Evolutionary conservation across 1,140 invertebrate species (phyloP), one percentile per base, ranked within the genome.

Genomic region (Achatina immaculata): DNA sequence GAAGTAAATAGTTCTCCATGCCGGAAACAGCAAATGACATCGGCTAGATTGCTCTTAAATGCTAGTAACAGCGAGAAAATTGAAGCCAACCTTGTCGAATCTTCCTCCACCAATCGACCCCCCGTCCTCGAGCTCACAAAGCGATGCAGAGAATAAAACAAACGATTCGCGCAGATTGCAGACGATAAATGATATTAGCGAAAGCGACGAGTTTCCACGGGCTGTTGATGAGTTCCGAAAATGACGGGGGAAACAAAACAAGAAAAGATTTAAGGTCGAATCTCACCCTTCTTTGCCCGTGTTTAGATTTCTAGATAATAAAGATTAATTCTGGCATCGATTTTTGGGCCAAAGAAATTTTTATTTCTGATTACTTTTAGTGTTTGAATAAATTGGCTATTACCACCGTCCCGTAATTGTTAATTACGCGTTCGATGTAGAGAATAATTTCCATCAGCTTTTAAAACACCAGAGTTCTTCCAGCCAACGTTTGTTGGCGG

Each of bases 301-400:
- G 42, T 45, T 24, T 42, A 45, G 42, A 71, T 40, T 71, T 71
- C 68, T 2, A 31, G 24, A 31, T 71, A 71, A 71, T 71, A 71
- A 71, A 71, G 21, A 40, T 71, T 71, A 71, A 71, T 71, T 71
- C 42, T 42, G 68, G 1, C 38, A 71, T 71, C 68, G 38, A 71
- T 71, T 71, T 45, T 45, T 40, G 38, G 38, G 36, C 36, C 6
- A 71, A 21, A 40, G 68, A 31, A 71, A 71, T 71, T 42, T 42
- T 71, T 45, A 45, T 40, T 71, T 71, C 42, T 71, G 68, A 71
- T 71, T 71, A 71, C 68, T 71, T 71, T 1, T 71, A n/a, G 68
- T 40, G 36, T 40, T 28, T 34, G 42, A 40, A 71, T 71, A 71
- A n/a, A 71, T 71, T 71, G 68, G 36, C 42, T 71, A 45, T 45